Evolutionary conservation across 2,888 invertebrate species (phyloP).

Genomic region (Metellina segmentata): DNA sequence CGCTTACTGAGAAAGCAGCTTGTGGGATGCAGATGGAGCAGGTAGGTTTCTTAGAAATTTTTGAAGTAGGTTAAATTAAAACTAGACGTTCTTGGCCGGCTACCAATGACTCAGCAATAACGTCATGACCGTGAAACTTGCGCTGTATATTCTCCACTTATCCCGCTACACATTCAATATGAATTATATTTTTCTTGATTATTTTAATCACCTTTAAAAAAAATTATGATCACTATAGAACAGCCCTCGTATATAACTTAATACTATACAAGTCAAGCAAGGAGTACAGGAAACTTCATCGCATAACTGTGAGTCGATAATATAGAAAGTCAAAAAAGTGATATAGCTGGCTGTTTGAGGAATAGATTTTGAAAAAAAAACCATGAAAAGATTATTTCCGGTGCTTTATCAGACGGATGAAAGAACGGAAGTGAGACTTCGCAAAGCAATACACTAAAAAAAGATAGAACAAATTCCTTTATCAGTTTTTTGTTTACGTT

Average conservation of each 20-base stretch:
- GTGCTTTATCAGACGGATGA: constrained; percentile 62
- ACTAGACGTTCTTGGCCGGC: too few relatives aligned
- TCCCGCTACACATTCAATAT: too few relatives aligned
- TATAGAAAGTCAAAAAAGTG: neutral
- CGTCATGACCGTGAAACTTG: too few relatives aligned
- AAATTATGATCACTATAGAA: too few relatives aligned
- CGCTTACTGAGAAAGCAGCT: too few relatives aligned
- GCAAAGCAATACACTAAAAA: constrained; percentile 17
- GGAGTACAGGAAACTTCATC: neutral
- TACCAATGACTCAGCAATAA: too few relatives aligned
- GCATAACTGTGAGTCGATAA: neutral
- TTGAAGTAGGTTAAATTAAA: too few relatives aligned
- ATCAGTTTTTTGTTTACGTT: constrained; percentile 27
- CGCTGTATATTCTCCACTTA: too few relatives aligned
- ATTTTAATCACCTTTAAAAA: too few relatives aligned
- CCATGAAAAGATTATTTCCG: constrained; percentile 65
- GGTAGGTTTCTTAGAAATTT: too few relatives aligned
- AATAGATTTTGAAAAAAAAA: constrained; percentile 33
- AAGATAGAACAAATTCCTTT: constrained; percentile 37
- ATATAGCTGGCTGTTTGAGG: neutral
- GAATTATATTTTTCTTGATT: too few relatives aligned
- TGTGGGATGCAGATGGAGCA: too few relatives aligned
- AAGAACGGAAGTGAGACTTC: constrained; percentile 49
- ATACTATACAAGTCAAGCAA: neutral
- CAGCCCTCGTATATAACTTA: neutral